Evolutionary conservation across 2,113 vertebrate species (phyloP).

Genomic region (Lasiurus borealis): DNA sequence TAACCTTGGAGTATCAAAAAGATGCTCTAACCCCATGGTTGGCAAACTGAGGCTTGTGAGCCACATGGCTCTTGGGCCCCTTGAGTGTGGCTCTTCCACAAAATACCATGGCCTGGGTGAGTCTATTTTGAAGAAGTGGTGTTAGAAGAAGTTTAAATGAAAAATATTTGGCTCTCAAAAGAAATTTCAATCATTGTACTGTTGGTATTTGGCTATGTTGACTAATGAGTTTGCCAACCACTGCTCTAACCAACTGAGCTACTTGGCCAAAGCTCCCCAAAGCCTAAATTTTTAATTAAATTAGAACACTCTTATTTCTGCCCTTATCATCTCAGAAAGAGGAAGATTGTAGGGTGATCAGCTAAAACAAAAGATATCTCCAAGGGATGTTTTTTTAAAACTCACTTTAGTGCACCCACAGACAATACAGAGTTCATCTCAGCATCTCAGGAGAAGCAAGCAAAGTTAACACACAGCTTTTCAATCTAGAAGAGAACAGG

Average conservation of each 20-base stretch:
- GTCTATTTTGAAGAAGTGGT: no score
- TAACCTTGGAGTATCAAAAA: background rate
- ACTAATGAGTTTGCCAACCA: no score
- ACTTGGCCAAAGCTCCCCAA: background rate
- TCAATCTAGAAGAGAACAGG: background rate
- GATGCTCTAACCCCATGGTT: background rate
- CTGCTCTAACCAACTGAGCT: background rate
- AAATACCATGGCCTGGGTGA: no score
- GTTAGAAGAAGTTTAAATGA: no score
- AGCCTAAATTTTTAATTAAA: background rate
- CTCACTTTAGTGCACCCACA: background rate
- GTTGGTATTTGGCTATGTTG: no score
- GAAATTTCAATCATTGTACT: no score
- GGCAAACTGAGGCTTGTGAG: no score
- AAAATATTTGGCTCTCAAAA: no score
- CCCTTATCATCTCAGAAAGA: background rate
- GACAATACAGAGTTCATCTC: background rate
- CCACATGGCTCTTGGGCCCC: no score
- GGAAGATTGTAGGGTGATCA: no score
- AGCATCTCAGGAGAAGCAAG: fast-evolving
- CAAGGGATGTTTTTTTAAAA: background rate
- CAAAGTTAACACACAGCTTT: background rate
- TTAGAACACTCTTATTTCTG: background rate
- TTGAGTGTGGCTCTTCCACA: no score
- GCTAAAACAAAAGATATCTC: background rate